Percentiles rank a stretch among this genome's conserved stretches.
These are phyloP conservation scores for Festucalex cinctus DNA, from an alignment of 2,113 vertebrate genomes.

Conservation along the genomic window DNA sequence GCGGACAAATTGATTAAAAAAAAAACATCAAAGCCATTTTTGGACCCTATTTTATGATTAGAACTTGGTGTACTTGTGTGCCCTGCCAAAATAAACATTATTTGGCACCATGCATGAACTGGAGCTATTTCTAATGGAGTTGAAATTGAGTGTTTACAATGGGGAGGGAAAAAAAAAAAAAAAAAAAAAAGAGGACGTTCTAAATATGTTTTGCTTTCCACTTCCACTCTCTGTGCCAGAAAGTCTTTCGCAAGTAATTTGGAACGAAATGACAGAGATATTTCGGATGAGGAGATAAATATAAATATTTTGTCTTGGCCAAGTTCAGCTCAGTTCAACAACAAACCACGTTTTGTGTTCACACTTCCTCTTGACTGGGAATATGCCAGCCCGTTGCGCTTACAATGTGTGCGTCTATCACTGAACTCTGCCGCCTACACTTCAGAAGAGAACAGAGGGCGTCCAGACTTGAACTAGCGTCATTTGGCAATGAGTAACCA, in stretches of 20 bases:
- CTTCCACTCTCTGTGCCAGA: conserved; percentile 7
- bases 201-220: conserved; percentile 4
- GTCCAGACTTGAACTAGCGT: conserved; percentile 4
- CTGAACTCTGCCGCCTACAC: conserved; percentile 34
- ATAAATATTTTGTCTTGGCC: conserved; percentile 12
- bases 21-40: no score
- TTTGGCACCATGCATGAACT: conserved; percentile 2
- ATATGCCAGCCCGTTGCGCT: conserved; percentile 20
- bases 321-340: conserved; percentile 11
- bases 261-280: conserved; percentile 13
- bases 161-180: neutral
- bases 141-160: conserved; percentile 1
- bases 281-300: conserved; percentile 12
- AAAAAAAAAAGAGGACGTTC: neutral
- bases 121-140: neutral
- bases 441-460: conserved; percentile 8
- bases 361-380: conserved; percentile 18
- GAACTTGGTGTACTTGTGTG: conserved; percentile 8
- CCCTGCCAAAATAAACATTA: conserved; percentile 6
- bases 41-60: no score
- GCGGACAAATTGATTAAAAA: no score
- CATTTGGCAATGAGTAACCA: conserved; percentile 17
- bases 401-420: conserved; percentile 23
- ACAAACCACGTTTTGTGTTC: conserved; percentile 27
- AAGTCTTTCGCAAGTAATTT: conserved; percentile 15